Base-by-base conservation (phyloP, 2,113 vertebrate genomes). In the Myiozetetes cayanensis region DNA sequence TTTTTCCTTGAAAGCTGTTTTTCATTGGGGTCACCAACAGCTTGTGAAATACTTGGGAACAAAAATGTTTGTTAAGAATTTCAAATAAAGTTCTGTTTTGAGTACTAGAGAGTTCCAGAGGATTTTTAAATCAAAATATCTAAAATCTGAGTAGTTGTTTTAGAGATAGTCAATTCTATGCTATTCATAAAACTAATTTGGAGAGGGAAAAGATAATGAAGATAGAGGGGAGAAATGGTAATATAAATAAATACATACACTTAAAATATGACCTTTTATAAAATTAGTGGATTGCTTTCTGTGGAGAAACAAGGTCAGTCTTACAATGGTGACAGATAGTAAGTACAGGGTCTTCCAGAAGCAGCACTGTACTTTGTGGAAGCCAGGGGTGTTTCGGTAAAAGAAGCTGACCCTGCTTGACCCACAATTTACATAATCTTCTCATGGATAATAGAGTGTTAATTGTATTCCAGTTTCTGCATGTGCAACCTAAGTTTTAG, bases 381-480 rank as follows among this genome's bases (percentile, higher is more conserved):
- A 94, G 86, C 30, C 62, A 83, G 39, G 1, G 4, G 9, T 63
- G 56, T 93, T 94, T 75, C 3, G 10, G 65, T 73, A 52, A 82
- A 74, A 80, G 74, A 68, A 3, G 2, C 24, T 90, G 76, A 86
- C 68, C 79, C 65, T 27, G 30, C 47, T 75, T 94, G 90, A 90
- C 83, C 73, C 77, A 44, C 52, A 61, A n/a, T 89, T 95, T 93
- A 55, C 80, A 31, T 94, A 92, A 92, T 94, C 59, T 80, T 90
- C 88, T 93, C 59, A 19, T 35, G 86, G 59, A 63, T 90, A 80
- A 80, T 86, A 33, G n/a, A 80, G n/a, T 0, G 2, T 89, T 92
- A 89, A 81, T 86, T 95, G 75, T 85, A 61, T 89, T 85, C 63
- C 39, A 39, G 33, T 85, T 91, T 91, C 81, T 62, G 43, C 46